Base-by-base conservation (phyloP, 2,113 vertebrate species). In the Ctenomys sociabilis region DNA sequence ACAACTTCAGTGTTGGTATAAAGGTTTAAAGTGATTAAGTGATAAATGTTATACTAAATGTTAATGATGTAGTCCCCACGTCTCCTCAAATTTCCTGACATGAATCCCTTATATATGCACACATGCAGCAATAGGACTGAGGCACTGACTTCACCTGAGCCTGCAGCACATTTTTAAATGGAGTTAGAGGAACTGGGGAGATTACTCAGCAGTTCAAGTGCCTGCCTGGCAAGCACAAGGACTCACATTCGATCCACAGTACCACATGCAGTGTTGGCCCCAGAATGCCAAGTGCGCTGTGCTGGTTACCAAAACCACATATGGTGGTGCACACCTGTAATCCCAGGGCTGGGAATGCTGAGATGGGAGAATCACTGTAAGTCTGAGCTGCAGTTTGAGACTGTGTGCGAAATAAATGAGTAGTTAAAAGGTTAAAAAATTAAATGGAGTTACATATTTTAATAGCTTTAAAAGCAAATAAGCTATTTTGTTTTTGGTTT, bases 391-490 rank as follows among this genome's bases (percentile, higher is more conserved):
- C 16, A 19, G 17, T 57, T 2, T 57, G 16, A 57, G 54, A 16
- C 54, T 17, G 16, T 57, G 54, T 57, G 19, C 54, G 16, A 57
- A 57, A 57, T 19, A 57, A 57, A 57, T 19, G 19, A 19, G 54
- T 57, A 57, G 19, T 57, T 17, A 57, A 57, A 57, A 57, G 16
- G 16, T 54, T 57, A 5, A 57, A 57, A 57, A 57, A 57, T 73
- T 92, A 95, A 95, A 87, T 43, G 8, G 54, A 72, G 16, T 43
- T 57, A 84, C 35, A 70, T 87, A 70, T n/a, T 92, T 91, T 70
- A 82, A 66, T 82, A 85, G 5, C 54, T 77, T 40, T 73, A 54
- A 83, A 54, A 68, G 4, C 45, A 85, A 72, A 73, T 49, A 77
- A 72, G 54, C 16, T n/a, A 49, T 35, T 73, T 85, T 83, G 22